phyloP scores from a whole-genome alignment of 2,888 invertebrate genomes.

The Pyrochroa serraticornis region DNA sequence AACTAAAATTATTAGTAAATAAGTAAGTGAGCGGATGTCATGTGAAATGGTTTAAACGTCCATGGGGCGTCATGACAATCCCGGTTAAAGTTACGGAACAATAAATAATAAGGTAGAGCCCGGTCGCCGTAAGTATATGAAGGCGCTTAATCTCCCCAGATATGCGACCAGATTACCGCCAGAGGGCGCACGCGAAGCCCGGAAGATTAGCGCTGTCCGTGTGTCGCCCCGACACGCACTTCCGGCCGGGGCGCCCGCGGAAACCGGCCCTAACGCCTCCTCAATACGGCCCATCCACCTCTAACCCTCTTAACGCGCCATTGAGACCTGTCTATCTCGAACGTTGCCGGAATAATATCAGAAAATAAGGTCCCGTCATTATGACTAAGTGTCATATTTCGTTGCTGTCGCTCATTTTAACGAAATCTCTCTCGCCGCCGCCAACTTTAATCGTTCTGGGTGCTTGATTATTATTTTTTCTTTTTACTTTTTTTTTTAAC shows the following conservation, averaged over 20 bases:
- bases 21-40: too few relatives aligned
- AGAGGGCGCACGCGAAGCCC: conserved; percentile 51
- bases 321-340: conserved; percentile 18
- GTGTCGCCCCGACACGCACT: conserved; percentile 53
- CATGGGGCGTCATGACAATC: conserved; percentile 18
- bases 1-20: too few relatives aligned
- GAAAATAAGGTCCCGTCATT: conserved; percentile 5
- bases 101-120: conserved; percentile 21
- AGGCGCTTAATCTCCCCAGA: conserved; percentile 42
- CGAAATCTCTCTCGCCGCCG: conserved; percentile 7
- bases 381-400: conserved; percentile 10
- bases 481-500: too few relatives aligned
- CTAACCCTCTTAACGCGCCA: conserved; percentile 13
- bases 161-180: conserved; percentile 50
- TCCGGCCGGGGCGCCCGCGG: conserved; percentile 40
- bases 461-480: too few relatives aligned
- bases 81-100: conserved; percentile 24
- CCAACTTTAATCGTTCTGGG: not conserved
- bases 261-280: conserved; percentile 27
- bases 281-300: conserved; percentile 16
- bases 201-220: conserved; percentile 55
- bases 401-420: conserved; percentile 17
- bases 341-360: not conserved
- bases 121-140: conserved; percentile 27
- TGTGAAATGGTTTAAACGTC: too few relatives aligned